These are phyloP conservation scores for Heliopora coerulea DNA, from an alignment of 92 coral and sea anemone genomes.

Conservation along the genomic window DNA sequence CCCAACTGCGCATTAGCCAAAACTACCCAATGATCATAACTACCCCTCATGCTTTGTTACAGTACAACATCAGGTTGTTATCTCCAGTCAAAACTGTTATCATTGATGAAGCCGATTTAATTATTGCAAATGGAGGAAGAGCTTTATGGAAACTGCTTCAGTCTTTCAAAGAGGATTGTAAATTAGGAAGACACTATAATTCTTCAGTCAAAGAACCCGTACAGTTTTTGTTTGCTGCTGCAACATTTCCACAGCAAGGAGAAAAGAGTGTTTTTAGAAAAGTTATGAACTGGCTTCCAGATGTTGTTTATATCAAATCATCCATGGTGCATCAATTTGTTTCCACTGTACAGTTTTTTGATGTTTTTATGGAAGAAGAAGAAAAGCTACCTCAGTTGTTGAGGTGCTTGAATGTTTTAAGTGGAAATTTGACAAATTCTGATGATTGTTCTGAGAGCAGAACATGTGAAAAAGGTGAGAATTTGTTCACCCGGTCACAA, in stretches of 20 bases:
- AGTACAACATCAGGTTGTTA: slow-evolving; percentile 61
- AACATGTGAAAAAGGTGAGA: no score
- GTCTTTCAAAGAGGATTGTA: slow-evolving; percentile 41
- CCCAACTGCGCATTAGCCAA: slow-evolving; percentile 57
- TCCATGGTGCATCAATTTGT: slow-evolving; percentile 68
- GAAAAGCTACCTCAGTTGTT: slow-evolving; percentile 62
- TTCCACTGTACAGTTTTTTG: slow-evolving; percentile 59
- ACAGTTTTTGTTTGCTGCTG: slow-evolving; percentile 93
- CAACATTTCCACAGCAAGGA: slow-evolving; percentile 87
- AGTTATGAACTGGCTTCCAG: slow-evolving; percentile 67
- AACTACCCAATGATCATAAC: slow-evolving; percentile 78
- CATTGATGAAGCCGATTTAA: slow-evolving; percentile 84
- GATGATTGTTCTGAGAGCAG: no score
- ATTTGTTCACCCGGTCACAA: no score
- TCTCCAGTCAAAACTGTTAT: slow-evolving; percentile 60
- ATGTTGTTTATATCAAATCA: slow-evolving; percentile 56
- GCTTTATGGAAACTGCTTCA: slow-evolving; percentile 72
- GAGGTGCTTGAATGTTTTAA: slow-evolving; percentile 52
- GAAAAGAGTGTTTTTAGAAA: slow-evolving; percentile 69
- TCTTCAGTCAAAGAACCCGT: not conserved
- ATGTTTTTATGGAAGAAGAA: slow-evolving; percentile 59
- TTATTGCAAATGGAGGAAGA: slow-evolving; percentile 77
- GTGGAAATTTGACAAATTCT: slow-evolving; percentile 18
- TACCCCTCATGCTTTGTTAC: slow-evolving; percentile 75
- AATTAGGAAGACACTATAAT: not conserved